These are phyloP conservation scores for Tanytarsus gracilentus DNA, from an alignment of 2,888 invertebrate genomes.

Conservation along the genomic window DNA sequence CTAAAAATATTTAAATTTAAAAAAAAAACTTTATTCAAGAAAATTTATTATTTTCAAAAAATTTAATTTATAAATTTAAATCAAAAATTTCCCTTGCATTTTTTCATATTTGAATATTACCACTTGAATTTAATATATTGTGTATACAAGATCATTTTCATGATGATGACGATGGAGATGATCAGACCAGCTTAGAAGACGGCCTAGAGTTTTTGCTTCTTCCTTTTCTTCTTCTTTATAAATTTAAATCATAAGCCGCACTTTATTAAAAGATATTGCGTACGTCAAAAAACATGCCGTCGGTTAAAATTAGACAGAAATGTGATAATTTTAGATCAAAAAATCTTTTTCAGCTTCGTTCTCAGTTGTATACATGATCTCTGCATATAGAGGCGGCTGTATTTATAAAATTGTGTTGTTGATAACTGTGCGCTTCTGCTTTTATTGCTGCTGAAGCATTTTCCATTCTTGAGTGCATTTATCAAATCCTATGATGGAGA, in stretches of 20 bases:
- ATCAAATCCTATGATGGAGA: no score
- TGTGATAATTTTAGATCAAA: slow-evolving; percentile 28
- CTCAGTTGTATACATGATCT: slow-evolving; percentile 18
- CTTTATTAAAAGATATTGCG: neutral
- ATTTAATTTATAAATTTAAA: no score
- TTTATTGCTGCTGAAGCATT: neutral
- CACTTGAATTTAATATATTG: no score
- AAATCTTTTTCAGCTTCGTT: slow-evolving; percentile 11
- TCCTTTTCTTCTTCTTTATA: no score
- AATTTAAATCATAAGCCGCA: no score
- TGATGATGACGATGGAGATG: neutral
- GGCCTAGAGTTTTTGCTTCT: no score
- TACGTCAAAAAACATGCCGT: slow-evolving; percentile 20
- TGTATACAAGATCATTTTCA: neutral
- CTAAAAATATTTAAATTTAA: neutral
- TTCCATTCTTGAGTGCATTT: neutral
- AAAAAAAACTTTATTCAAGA: neutral
- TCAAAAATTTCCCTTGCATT: no score
- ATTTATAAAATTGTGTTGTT: slow-evolving; percentile 21
- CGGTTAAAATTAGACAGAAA: slow-evolving; percentile 23
- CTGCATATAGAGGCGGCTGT: neutral
- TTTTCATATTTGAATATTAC: no score
- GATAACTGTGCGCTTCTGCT: no score
- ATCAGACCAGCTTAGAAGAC: neutral
- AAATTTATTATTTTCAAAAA: no score